A percentile compares a stretch with the other conserved stretches of the same genome.
phyloP scores from a whole-genome alignment of 2,113 vertebrate genomes.

The Macquaria australasica region DNA sequence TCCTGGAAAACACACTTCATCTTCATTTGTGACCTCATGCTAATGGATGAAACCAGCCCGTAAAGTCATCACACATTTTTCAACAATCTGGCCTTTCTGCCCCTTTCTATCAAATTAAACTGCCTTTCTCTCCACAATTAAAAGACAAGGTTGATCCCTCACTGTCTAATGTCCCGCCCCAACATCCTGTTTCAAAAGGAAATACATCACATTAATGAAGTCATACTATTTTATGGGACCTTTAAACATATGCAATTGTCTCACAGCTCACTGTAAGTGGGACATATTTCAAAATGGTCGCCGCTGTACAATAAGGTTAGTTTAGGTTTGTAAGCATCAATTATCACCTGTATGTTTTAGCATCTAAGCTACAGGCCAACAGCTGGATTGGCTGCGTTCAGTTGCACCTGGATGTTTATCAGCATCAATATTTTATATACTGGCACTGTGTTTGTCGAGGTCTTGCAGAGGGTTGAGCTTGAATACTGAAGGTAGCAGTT shows the following conservation, averaged over 20 bases:
- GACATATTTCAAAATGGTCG: constrained; percentile 15
- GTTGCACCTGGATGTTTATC: constrained; percentile 50
- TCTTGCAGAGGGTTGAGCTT: constrained; percentile 28
- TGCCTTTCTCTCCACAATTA: not conserved
- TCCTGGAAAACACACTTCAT: not conserved
- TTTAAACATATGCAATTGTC: not conserved
- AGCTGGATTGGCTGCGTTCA: constrained; percentile 26
- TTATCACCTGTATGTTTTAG: not conserved
- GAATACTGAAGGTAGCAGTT: constrained; percentile 54
- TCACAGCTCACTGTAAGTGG: not conserved
- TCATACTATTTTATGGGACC: not conserved
- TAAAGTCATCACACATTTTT: not conserved
- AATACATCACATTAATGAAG: not conserved
- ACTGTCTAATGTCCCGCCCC: no score
- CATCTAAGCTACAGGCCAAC: constrained; percentile 7
- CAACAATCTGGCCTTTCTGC: not conserved
- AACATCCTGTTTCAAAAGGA: no score
- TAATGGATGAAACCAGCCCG: not conserved
- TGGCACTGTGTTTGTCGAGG: constrained; percentile 27
- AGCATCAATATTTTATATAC: constrained; percentile 47
- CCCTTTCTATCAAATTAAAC: not conserved
- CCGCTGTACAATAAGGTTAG: not conserved
- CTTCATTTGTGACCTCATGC: not conserved
- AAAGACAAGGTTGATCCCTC: not conserved
- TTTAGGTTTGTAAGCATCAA: not conserved